Evolutionary conservation across 1,140 invertebrate genomes (phyloP), one percentile per base, ranked within the genome.

Genomic region (Archivesica marissinica): DNA sequence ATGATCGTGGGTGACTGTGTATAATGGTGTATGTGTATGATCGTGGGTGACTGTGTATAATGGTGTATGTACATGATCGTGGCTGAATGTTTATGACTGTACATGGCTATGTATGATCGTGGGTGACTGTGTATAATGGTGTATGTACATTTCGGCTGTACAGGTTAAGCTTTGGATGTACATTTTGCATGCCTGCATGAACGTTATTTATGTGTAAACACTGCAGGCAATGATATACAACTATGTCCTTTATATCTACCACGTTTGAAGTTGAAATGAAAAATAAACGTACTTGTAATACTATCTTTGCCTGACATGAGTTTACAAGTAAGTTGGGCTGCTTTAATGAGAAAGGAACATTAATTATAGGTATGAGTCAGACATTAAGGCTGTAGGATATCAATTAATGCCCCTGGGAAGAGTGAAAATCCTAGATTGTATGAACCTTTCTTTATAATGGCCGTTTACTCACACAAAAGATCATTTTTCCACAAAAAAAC

Each of bases 191-290:
- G n/a, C n/a, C 2, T 64, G 59, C 38, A 35, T 35, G 15, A 64
- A 35, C 33, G 59, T 64, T 25, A 35, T 64, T 2, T 35, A 64
- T 35, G 23, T 25, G n/a, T 6, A 35, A 64, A 33, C 0, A 35
- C 59, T 25, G 15, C 15, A 25, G 59, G 59, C 59, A 64, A 7
- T 35, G 13, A 2, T 35, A 15, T 64, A 64, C 59, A 35, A 64
- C 4, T 64, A 11, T 30, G 20, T 64, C 2, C 59, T 64, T 64
- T n/a, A n/a, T n/a, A n/a, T n/a, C n/a, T n/a, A n/a, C n/a, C n/a
- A n/a, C n/a, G n/a, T n/a, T n/a, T 64, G 59, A 64, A 35, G 59
- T 64, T 35, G 2, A 64, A 64, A 64, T 35, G 59, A 64, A 64
- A 64, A 35, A 64, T 64, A 64, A 64, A 64, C 54, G 38, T 20